A percentile compares a stretch with the other conserved stretches of the same genome.
Conservation (phyloP, 2,797 vertebrate genomes). For the Choloepus didactylus region DNA sequence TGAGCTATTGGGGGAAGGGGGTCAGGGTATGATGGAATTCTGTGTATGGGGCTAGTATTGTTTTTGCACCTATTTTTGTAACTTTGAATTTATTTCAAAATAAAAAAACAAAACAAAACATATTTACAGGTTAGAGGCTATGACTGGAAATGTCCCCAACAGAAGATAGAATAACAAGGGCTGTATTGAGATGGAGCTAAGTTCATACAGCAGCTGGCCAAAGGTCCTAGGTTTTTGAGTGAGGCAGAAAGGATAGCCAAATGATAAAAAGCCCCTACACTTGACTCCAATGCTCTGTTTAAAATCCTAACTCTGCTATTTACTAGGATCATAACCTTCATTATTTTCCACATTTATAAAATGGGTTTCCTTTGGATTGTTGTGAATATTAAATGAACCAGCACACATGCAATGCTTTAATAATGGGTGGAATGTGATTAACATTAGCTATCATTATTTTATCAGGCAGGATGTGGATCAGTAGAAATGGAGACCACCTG, state of each 20-base stretch:
- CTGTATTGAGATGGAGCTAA: neutral
- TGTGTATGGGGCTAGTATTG: too few relatives aligned
- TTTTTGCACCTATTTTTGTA: too few relatives aligned
- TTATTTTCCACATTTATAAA: neutral
- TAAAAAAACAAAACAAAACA: neutral
- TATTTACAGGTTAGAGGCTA: neutral
- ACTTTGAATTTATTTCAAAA: too few relatives aligned
- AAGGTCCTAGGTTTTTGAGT: neutral
- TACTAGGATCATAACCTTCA: neutral
- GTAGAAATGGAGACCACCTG: neutral
- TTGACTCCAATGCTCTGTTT: neutral
- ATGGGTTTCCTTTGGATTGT: neutral
- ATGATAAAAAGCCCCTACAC: neutral
- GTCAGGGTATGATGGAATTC: too few relatives aligned
- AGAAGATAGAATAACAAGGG: neutral
- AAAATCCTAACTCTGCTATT: neutral
- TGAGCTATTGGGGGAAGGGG: too few relatives aligned
- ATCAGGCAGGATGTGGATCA: neutral
- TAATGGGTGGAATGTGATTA: neutral
- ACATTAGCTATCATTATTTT: neutral
- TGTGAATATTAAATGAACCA: constrained; percentile 6
- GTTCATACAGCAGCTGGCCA: neutral
- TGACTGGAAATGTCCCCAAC: neutral
- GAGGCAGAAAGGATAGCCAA: neutral
- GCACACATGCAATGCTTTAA: neutral